Base-by-base conservation (phyloP, 2,113 vertebrate genomes). In the Philantomba maxwellii region DNA sequence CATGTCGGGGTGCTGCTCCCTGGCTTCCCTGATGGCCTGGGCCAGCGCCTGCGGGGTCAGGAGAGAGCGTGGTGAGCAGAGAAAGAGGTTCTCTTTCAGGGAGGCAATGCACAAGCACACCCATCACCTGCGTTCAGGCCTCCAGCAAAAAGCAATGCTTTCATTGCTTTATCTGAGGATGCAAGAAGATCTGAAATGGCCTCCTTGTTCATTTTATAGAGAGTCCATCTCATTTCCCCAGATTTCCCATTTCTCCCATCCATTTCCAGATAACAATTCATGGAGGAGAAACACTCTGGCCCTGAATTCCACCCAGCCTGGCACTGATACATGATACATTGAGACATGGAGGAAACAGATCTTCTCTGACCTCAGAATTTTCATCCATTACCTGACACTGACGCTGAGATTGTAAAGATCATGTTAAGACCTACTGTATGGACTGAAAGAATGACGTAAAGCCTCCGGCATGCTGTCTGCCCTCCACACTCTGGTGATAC, bases 1-100 rank as follows among this genome's bases (percentile, higher is more conserved):
- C 99, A 99, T 99, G 98, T 99, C 99, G 92, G 99, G 99, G 98
- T 99, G 99, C 98, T 99, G 99, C 98, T 99, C 99, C 99, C 99
- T 99, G 99, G 99, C 99, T 99, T 99, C 99, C 99, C 99, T 99
- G 98, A 99, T 99, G 97, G 99, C 99, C 98, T 99, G 99, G 98
- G 99, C 99, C 99, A 99, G 98, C 25, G 99, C 99, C 99, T 99
- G 97, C 53, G 7, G 64, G 60, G 77, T 43, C n/a, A 88, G 30
- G 80, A 92, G 23, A 97, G 28, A 94, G 94, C 91, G 62, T 66
- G 28, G 2, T 28, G 47, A 96, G 94, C 4, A 91, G 8, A 93
- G 30, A 7, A 78, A 84, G 1, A 14, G 30, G 28, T 30, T 53
- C 53, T 23, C 62, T 51, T 33, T 78, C 1, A 15, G 49, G 3